A percentile compares a stretch with the other conserved stretches of the same genome.
Conservation (phyloP, 2,113 vertebrate species). For the Clarias macrocephalus region DNA sequence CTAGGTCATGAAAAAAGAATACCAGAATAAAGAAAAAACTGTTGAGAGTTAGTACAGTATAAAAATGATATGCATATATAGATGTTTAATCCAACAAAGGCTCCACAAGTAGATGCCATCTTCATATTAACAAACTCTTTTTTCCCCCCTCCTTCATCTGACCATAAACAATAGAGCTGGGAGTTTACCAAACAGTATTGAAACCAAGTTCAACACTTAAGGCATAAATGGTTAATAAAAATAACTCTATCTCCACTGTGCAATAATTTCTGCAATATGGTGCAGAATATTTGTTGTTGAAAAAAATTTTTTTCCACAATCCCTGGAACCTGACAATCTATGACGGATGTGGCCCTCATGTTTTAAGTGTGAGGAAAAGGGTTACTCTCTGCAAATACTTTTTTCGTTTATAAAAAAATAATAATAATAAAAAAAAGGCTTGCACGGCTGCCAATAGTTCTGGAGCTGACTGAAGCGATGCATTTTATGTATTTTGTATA, state of each 20-base stretch:
- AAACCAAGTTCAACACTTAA: not conserved
- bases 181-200: not conserved
- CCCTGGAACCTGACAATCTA: not conserved
- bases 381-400: not conserved
- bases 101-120: not conserved
- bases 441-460: not conserved
- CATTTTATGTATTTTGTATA: not conserved
- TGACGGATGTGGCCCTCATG: not conserved
- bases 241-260: not conserved
- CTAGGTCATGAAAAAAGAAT: constrained; percentile 1
- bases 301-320: not conserved
- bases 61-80: not conserved
- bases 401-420: not conserved
- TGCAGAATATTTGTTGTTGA: not conserved
- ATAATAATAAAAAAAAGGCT: no score
- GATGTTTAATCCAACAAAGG: not conserved
- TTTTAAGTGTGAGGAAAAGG: not conserved
- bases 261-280: not conserved
- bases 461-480: not conserved
- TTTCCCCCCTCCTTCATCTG: not conserved
- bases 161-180: not conserved
- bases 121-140: not conserved
- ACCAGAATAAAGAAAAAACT: not conserved
- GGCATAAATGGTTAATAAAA: not conserved
- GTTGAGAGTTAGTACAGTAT: not conserved